These are phyloP conservation scores for Pterostichus madidus DNA, from an alignment of 2,888 invertebrate species.

Conservation along the genomic window DNA sequence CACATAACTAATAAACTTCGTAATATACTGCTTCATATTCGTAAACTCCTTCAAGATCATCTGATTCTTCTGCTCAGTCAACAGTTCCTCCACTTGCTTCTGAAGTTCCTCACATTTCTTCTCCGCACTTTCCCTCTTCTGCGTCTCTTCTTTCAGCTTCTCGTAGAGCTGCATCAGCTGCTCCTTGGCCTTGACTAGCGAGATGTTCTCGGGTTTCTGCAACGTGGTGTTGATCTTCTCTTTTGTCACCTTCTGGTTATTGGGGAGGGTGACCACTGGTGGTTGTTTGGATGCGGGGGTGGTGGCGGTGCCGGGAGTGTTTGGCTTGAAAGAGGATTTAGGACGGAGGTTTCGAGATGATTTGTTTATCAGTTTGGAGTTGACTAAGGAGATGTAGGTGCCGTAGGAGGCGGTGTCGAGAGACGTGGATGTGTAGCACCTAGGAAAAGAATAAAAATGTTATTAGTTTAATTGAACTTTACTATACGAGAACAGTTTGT, in stretches of 20 bases:
- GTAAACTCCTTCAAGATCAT: constrained; percentile 52
- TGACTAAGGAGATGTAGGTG: constrained; percentile 66
- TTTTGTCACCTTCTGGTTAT: constrained; percentile 62
- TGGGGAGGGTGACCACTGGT: constrained; percentile 13
- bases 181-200: constrained; percentile 64
- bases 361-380: constrained; percentile 70
- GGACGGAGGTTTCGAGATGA: constrained; percentile 49
- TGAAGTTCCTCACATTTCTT: constrained; percentile 82
- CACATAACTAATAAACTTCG: constrained; percentile 54
- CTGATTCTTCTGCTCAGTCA: constrained; percentile 48
- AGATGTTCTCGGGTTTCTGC: constrained; percentile 18
- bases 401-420: constrained; percentile 49
- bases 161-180: constrained; percentile 77
- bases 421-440: constrained; percentile 68
- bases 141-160: constrained; percentile 82
- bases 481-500: constrained; percentile 4
- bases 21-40: constrained; percentile 53
- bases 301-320: neutral
- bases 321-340: neutral
- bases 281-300: constrained; percentile 7
- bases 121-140: constrained; percentile 82
- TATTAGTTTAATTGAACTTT: constrained; percentile 65
- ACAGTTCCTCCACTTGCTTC: constrained; percentile 79
- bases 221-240: constrained; percentile 52
- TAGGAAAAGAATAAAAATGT: neutral